Conservation (phyloP, 2,797 vertebrate species). For the Synaphobranchus kaupii region DNA sequence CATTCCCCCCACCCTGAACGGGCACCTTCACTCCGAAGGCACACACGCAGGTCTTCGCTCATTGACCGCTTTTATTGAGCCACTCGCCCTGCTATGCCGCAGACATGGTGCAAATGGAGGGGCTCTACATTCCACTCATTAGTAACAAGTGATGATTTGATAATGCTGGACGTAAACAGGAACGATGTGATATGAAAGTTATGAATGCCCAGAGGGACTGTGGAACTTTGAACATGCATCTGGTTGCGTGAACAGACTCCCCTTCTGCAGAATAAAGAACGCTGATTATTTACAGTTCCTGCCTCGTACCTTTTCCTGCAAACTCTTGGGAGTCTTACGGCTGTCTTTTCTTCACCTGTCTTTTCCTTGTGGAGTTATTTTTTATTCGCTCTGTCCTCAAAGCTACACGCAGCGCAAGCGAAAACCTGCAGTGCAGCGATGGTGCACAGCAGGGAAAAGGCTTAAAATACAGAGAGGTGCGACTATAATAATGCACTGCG, state of each 20-base stretch:
- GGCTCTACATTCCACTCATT: background rate
- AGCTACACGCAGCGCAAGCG: background rate
- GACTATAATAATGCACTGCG: background rate
- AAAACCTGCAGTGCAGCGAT: background rate
- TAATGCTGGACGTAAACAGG: too few species aligned
- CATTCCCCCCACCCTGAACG: background rate
- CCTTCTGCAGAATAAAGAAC: too few species aligned
- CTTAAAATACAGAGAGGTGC: background rate
- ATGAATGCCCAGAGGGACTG: too few species aligned
- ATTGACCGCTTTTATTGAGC: background rate
- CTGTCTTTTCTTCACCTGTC: background rate
- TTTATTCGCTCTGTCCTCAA: background rate
- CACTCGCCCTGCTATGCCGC: too few species aligned
- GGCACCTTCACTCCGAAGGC: background rate
- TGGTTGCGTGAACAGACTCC: too few species aligned
- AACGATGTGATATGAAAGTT: too few species aligned
- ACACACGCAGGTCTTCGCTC: background rate
- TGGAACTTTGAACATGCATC: too few species aligned
- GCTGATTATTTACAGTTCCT: too few species aligned
- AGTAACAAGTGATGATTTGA: too few species aligned
- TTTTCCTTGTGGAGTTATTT: background rate
- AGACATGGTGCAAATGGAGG: background rate
- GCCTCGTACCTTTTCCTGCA: too few species aligned
- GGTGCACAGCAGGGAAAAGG: background rate
- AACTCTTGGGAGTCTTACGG: too few species aligned